These are phyloP conservation scores for Hemibagrus wyckioides DNA, from an alignment of 2,113 vertebrate genomes.

Conservation along the genomic window DNA sequence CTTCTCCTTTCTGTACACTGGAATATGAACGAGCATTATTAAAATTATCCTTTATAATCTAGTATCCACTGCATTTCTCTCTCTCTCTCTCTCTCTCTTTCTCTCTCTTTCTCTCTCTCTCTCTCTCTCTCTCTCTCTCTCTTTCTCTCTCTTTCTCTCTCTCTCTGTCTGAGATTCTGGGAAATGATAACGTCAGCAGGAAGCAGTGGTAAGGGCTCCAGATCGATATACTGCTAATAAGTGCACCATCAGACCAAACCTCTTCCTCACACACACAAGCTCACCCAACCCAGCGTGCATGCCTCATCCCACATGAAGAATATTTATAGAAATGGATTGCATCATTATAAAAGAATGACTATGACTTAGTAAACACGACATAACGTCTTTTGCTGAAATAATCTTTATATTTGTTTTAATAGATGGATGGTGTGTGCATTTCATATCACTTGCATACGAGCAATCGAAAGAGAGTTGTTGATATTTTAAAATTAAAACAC, in stretches of 20 bases:
- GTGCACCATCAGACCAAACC: conserved; percentile 19
- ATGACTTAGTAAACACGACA: background rate
- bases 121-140: conserved; percentile 9
- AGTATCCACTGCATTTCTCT: background rate
- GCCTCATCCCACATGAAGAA: background rate
- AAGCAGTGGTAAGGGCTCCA: conserved; percentile 29
- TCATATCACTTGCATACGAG: background rate
- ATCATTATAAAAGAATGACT: background rate
- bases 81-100: conserved; percentile 13
- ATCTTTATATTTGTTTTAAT: background rate
- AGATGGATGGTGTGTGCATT: background rate
- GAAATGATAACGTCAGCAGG: conserved; percentile 55
- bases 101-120: conserved; percentile 11
- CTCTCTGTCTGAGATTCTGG: conserved; percentile 33
- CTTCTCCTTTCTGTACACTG: background rate
- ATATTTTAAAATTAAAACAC: background rate
- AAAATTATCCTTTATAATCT: conserved; percentile 14
- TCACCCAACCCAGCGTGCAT: background rate
- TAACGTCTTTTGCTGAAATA: background rate
- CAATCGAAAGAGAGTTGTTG: background rate
- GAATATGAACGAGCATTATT: conserved; percentile 1
- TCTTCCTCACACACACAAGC: conserved; percentile 35
- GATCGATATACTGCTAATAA: conserved; percentile 57
- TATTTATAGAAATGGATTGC: background rate
- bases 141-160: conserved; percentile 6